Percentiles rank a stretch among this genome's conserved stretches.
Evolutionary conservation across 2,113 vertebrate species (phyloP).

Genomic region (Trichomycterus rosablanca): DNA sequence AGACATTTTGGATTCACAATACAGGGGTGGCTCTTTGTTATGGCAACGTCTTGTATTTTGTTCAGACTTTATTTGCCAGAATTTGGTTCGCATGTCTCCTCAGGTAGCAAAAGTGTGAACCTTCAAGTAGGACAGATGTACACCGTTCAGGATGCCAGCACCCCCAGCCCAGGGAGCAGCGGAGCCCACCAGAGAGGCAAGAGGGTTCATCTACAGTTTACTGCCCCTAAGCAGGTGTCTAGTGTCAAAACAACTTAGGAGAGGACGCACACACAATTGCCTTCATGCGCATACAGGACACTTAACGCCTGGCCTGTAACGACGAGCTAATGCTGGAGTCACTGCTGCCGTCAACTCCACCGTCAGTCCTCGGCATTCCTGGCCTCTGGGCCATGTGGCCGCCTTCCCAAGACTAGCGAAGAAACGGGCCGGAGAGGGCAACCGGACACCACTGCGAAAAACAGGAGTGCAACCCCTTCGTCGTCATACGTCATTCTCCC

Average conservation of each 20-base stretch:
- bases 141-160: conserved; percentile 3
- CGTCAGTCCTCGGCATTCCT: conserved; percentile 67
- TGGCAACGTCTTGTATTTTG: conserved; percentile 16
- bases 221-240: conserved; percentile 59
- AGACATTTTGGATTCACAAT: not conserved
- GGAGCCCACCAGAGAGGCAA: conserved; percentile 42
- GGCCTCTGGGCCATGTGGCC: conserved; percentile 55
- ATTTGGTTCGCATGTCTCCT: conserved; percentile 15
- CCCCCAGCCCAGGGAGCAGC: conserved; percentile 27
- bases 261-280: conserved; percentile 43
- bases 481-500: conserved; percentile 63
- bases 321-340: conserved; percentile 56
- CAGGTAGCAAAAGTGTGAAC: conserved; percentile 5
- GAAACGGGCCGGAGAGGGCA: conserved; percentile 61
- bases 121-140: conserved; percentile 30
- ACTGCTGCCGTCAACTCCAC: conserved; percentile 57
- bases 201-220: conserved; percentile 43
- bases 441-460: conserved; percentile 63
- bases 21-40: conserved; percentile 13
- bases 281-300: conserved; percentile 46
- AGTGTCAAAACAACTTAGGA: conserved; percentile 67
- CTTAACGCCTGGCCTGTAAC: conserved; percentile 45
- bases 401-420: conserved; percentile 48
- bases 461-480: conserved; percentile 56
- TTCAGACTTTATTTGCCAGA: conserved; percentile 7